These are phyloP conservation scores for Aulostomus chinensis DNA, from an alignment of 2,797 vertebrate genomes.

Conservation along the genomic window DNA sequence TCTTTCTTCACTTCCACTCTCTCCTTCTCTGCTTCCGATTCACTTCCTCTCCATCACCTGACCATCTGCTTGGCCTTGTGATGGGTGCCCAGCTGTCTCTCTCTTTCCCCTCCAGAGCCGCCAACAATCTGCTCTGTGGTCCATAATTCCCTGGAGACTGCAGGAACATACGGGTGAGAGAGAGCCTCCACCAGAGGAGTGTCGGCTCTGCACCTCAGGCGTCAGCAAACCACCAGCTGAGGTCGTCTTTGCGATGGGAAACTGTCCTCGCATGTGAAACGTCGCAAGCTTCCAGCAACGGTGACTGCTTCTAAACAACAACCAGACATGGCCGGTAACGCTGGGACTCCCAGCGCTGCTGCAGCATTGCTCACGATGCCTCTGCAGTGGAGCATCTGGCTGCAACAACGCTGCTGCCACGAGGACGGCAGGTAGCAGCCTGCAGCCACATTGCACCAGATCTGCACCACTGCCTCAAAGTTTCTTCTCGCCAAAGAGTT, in stretches of 20 bases:
- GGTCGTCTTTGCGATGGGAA: slow-evolving; percentile 27
- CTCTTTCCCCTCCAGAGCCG: slow-evolving; percentile 58
- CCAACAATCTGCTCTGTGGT: slow-evolving; percentile 74
- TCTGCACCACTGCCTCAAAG: slow-evolving; percentile 37
- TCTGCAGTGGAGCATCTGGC: slow-evolving; percentile 7
- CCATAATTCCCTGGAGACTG: slow-evolving; percentile 55
- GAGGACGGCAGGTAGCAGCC: slow-evolving; percentile 24
- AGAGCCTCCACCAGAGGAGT: slow-evolving; percentile 48
- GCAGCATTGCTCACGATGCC: slow-evolving; percentile 24
- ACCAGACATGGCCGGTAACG: slow-evolving; percentile 18
- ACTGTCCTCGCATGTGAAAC: slow-evolving; percentile 23
- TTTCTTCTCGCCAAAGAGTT: slow-evolving; percentile 57
- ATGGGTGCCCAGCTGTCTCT: slow-evolving; percentile 75
- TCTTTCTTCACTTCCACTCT: not conserved
- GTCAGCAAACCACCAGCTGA: slow-evolving; percentile 47
- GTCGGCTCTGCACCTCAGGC: slow-evolving; percentile 49
- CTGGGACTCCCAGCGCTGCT: too few relatives aligned
- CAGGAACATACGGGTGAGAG: slow-evolving; percentile 68
- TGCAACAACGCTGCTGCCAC: slow-evolving; percentile 25
- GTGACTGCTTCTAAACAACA: slow-evolving; percentile 27
- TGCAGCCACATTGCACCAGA: slow-evolving; percentile 43
- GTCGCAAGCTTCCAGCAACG: slow-evolving; percentile 12
- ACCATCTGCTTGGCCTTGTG: slow-evolving; percentile 75
- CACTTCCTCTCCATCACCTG: slow-evolving; percentile 61
- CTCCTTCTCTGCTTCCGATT: slow-evolving; percentile 13